Base-by-base conservation (phyloP, 1,140 invertebrate species). In the Brachystomella parvula region DNA sequence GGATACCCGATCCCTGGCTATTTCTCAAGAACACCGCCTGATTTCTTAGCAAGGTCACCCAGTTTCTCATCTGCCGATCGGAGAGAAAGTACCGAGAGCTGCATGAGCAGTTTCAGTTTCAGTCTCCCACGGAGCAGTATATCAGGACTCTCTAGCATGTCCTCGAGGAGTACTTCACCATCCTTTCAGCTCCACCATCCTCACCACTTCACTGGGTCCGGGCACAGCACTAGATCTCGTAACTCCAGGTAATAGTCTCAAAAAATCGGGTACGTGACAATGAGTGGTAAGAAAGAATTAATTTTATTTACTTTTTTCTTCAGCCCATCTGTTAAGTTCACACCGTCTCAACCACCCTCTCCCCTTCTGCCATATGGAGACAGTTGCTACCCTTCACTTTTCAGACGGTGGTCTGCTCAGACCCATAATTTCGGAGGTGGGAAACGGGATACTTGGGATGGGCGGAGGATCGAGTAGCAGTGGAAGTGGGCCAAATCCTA, bases 361-460 rank as follows among this genome's bases (percentile, higher is more conserved):
- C 71, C 71, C 3, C 26, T 70, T 1, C 61, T 70, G 39, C 71
- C 71, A 19, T 70, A 68, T 59, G 66, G 68, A 2, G 71, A 70
- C 3, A 60, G 61, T 29, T 17, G 24, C 1, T 68, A 70, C 56
- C 71, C 71, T 15, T 70, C 69, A 33, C 39, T 73, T 31, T 73
- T 73, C 33, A 65, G 71, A 9, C n/a, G 71, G n/a, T 73, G 71
- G 71, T 73, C 71, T 30, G 71, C 71, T n/a, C 66, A 70, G 29
- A 73, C 68, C n/a, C 66, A 73, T 35, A 69, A 66, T 29, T 71
- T 58, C 39, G 49, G 32, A 19, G 47, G 63, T 70, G 47, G 35
- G 12, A 35, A 30, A 15, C n/a, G n/a, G n/a, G n/a, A n/a, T n/a
- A n/a, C n/a, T n/a, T n/a, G n/a, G n/a, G n/a, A n/a, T n/a, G n/a